Base-by-base conservation (phyloP, 2,113 vertebrate species). In the Phylloscopus trochilus region DNA sequence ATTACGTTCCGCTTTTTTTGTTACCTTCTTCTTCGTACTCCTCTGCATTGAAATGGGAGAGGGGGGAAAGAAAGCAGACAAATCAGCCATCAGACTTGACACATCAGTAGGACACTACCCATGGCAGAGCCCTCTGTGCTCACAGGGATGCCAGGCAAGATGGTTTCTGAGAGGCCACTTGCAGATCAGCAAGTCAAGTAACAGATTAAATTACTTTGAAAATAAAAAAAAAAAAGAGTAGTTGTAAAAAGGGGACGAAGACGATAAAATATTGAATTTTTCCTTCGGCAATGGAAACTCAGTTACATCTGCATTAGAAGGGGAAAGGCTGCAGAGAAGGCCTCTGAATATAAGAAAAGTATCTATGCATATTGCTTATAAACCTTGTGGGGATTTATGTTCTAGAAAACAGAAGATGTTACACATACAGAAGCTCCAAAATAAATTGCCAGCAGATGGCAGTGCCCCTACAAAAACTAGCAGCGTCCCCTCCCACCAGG, bases 21-120 rank as follows among this genome's bases (percentile, higher is more conserved):
- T 99, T 99, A 99, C 99, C 99, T 99, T 99, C 99, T 96, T 98
- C 99, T 97, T 98, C 98, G 8, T 97, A 96, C 43, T 99, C 99
- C 97, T 99, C 98, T 97, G 97, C 56, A 96, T 98, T 93, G 90
- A 96, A 74, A 92, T 87, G 49, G 56, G 35, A 96, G 31, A 67
- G 56, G 87, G 66, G 56, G 90, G 43, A 0, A 37, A 76, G 88
- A 91, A 93, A 70, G 82, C 72, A 97, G 51, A 95, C 26, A 84
- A 84, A 83, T 96, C 74, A 97, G 62, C 76, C 53, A 78, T 73
- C 90, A 94, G 27, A 60, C 31, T 91, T 77, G 39, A 90, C 2
- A 2, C 11, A 64, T 59, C 2, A 2, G 37, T 59, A 95, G 58
- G 44, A 81, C 3, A 10, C 56, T 30, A 78, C n/a, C 73, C 81